phyloP scores from a whole-genome alignment of 2,888 invertebrate species.

The Synanthedon tipuliformis region DNA sequence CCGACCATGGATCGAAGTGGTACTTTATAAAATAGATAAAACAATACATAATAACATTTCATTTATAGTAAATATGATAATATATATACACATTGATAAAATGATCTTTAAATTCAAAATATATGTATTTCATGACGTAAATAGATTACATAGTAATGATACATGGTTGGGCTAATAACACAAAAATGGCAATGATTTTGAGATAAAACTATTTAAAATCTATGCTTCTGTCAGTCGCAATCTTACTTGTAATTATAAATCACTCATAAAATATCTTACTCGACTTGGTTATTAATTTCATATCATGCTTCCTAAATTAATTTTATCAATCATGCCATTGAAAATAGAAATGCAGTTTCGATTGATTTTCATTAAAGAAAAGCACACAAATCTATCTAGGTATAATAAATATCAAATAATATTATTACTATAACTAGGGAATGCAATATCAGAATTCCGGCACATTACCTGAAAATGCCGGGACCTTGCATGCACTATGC shows the following conservation, averaged over 20 bases:
- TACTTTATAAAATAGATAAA: conserved; percentile 12
- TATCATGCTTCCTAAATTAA: background rate
- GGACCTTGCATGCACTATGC: background rate
- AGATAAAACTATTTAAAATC: conserved; percentile 9
- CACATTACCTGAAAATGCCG: background rate
- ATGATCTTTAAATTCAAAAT: background rate
- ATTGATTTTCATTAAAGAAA: too few species aligned
- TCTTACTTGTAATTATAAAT: background rate
- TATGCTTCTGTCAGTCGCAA: conserved; percentile 55
- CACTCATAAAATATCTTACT: too few species aligned
- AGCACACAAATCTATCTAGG: too few species aligned
- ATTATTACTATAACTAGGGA: too few species aligned
- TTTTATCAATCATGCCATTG: background rate
- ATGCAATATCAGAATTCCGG: too few species aligned
- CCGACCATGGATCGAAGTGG: conserved; percentile 40
- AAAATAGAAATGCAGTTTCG: background rate
- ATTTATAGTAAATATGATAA: conserved; percentile 16
- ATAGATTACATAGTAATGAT: too few species aligned
- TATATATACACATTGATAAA: too few species aligned
- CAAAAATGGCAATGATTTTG: conserved; percentile 1
- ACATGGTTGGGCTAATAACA: conserved; percentile 1
- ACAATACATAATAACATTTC: background rate
- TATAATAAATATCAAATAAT: too few species aligned
- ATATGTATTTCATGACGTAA: background rate
- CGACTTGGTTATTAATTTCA: too few species aligned